These are phyloP conservation scores for Gymnocheta viridis DNA, from an alignment of 2,888 invertebrate genomes.

Conservation along the genomic window DNA sequence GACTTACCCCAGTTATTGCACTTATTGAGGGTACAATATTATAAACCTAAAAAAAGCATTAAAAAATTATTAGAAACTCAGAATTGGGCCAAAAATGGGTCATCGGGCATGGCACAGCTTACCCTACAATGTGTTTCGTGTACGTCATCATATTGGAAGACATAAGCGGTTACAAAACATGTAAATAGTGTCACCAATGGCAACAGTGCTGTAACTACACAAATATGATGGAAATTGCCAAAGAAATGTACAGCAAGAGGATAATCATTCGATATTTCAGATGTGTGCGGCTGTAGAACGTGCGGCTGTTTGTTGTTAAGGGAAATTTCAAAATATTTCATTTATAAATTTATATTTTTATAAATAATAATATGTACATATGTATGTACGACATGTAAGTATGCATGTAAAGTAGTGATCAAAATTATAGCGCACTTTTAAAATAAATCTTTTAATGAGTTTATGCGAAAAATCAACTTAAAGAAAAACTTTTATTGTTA, in stretches of 20 bases:
- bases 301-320: conserved; percentile 41
- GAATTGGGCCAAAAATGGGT: neutral
- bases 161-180: conserved; percentile 94
- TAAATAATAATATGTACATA: too few relatives aligned
- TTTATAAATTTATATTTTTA: neutral
- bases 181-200: conserved; percentile 92
- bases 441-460: too few relatives aligned
- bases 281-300: conserved; percentile 27
- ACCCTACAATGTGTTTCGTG: conserved; percentile 98
- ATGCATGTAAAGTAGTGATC: too few relatives aligned
- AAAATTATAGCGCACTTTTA: too few relatives aligned
- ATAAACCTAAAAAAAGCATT: conserved; percentile 87
- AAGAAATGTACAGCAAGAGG: conserved; percentile 85
- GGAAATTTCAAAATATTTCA: neutral
- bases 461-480: too few relatives aligned
- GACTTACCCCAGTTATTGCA: conserved; percentile 96
- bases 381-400: too few relatives aligned
- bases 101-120: conserved; percentile 82
- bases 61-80: neutral
- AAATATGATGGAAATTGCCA: conserved; percentile 90
- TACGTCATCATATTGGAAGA: conserved; percentile 96
- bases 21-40: conserved; percentile 97
- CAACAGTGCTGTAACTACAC: conserved; percentile 91
- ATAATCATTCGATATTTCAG: conserved; percentile 48
- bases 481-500: too few relatives aligned